These are phyloP conservation scores for Eupithecia abbreviata DNA, from an alignment of 2,888 invertebrate genomes.

Conservation along the genomic window DNA sequence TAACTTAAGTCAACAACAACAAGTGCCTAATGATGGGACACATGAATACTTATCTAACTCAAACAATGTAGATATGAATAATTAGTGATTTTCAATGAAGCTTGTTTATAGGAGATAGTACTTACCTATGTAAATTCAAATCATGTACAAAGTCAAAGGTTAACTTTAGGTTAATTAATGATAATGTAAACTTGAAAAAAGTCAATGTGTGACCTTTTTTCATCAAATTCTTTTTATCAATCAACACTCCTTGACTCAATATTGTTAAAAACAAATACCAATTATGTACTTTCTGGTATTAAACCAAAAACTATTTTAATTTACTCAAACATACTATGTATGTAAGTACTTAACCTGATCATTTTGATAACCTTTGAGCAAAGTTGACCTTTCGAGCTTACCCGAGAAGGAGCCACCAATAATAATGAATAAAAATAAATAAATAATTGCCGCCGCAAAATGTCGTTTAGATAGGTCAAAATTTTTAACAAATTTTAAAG, in stretches of 20 bases:
- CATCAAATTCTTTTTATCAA: not conserved
- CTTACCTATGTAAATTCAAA: not conserved
- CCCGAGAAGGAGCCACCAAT: no score
- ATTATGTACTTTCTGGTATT: not conserved
- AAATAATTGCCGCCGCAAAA: no score
- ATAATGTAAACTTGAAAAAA: not conserved
- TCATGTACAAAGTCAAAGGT: not conserved
- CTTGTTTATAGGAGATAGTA: not conserved
- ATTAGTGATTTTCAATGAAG: slow-evolving; percentile 8
- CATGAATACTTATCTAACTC: slow-evolving; percentile 28
- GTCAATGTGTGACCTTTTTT: not conserved
- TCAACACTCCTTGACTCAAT: not conserved
- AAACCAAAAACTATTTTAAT: not conserved
- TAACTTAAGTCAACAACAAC: slow-evolving; percentile 41
- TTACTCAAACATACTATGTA: no score
- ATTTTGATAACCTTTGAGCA: no score
- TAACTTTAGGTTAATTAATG: not conserved
- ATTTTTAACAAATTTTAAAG: no score
- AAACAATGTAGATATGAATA: slow-evolving; percentile 12
- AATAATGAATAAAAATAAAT: no score
- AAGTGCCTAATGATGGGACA: slow-evolving; percentile 44
- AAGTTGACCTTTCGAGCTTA: no score
- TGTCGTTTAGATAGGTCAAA: no score
- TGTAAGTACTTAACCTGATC: no score
- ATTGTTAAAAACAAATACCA: not conserved